phyloP scores from a whole-genome alignment of 2,113 vertebrate species.

The Heteronetta atricapilla region DNA sequence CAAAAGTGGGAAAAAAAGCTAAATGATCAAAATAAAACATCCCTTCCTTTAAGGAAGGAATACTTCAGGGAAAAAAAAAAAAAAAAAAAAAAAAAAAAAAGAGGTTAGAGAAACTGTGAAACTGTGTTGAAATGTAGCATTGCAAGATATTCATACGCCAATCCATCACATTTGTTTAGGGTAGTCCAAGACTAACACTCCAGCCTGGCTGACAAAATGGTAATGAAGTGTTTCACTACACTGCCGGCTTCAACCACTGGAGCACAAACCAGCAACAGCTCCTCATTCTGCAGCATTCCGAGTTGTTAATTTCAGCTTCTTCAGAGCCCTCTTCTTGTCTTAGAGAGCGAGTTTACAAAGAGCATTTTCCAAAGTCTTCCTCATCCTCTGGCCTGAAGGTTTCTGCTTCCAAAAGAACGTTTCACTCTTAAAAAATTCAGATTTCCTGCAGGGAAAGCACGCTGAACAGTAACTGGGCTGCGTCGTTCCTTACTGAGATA shows the following conservation, averaged over 20 bases:
- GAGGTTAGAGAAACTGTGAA: background rate
- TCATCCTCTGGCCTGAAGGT: background rate
- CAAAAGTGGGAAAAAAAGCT: background rate
- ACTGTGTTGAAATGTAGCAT: background rate
- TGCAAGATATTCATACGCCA: background rate
- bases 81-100: background rate
- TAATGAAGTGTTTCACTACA: background rate
- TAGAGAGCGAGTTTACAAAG: background rate
- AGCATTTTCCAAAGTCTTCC: background rate
- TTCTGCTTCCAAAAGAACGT: background rate
- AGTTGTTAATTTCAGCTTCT: background rate
- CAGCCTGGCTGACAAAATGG: background rate
- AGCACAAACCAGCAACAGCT: background rate
- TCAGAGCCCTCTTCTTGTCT: background rate
- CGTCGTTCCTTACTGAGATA: background rate
- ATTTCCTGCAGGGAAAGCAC: background rate
- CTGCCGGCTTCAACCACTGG: background rate
- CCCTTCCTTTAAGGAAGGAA: background rate
- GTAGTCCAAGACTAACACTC: background rate
- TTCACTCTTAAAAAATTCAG: background rate
- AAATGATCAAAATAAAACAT: background rate
- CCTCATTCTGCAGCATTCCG: background rate
- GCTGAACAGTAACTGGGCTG: rapidly evolving
- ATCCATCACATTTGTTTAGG: background rate
- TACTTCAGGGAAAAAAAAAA: rapidly evolving